Evolutionary conservation across 2,797 vertebrate genomes (phyloP), one percentile per base, ranked within the genome.

Genomic region (Trachurus trachurus): DNA sequence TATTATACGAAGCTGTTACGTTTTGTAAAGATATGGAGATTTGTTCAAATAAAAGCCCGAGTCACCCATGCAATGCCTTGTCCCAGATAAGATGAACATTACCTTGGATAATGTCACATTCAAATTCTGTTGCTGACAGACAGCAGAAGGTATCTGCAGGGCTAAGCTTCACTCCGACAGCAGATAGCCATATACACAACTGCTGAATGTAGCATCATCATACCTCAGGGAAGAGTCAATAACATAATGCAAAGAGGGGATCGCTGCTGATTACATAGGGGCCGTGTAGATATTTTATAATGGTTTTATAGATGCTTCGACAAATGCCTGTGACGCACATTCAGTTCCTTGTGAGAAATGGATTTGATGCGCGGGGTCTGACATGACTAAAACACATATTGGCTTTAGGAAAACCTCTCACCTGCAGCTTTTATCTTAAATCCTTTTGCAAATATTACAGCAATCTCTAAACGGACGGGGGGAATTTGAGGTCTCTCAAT

Each of bases 391-490:
- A 89, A 89, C 58, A 79, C 65, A 85, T 58, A 79, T 70, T 85
- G 83, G 78, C 78, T 78, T 85, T 56, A 59, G 78, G 47, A 82
- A 78, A 90, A 81, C 64, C 80, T 92, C 74, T 92, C 89, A 92
- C 86, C 88, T 86, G 70, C 69, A 74, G 81, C 84, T 90, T 91
- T 92, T 90, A 89, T 89, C 85, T 83, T 87, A 87, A 92, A 90
- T 83, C 89, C 88, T 90, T 94, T 92, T 85, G 83, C 82, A 93
- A 94, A 94, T 93, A 90, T 93, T 89, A 82, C 76, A 76, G 82
- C 79, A 86, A 86, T 92, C 85, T 88, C 65, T 56, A 79, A 49
- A 71, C 59, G 65, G 87, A 87, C 87, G 52, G 81, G 80, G 77
- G 79, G 84, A 89, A 90, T 88, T 84, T 78, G 62, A 91, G 87